Conservation (phyloP, 2,113 vertebrate genomes). For the Phyllopteryx taeniolatus region DNA sequence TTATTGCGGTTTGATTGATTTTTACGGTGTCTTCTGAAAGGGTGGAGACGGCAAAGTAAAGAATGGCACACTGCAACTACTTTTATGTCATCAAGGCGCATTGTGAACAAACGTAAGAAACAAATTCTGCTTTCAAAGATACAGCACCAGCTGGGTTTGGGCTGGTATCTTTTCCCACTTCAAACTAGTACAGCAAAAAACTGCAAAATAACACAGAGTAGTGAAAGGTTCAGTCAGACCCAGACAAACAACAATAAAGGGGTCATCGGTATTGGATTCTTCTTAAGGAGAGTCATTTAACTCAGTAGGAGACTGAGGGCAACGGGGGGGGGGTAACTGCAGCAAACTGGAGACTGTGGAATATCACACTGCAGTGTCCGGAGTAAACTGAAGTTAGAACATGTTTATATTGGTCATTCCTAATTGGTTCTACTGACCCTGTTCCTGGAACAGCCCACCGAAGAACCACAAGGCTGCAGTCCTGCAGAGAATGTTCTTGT, state of each 20-base stretch:
- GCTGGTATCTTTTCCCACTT: neutral
- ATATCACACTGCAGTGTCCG: no score
- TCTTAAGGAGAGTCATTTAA: no score
- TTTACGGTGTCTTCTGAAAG: constrained; percentile 7
- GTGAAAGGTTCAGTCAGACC: neutral
- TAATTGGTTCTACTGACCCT: no score
- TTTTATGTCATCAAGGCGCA: neutral
- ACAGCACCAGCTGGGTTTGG: neutral
- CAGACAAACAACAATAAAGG: neutral
- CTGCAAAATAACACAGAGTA: neutral
- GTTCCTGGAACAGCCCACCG: no score
- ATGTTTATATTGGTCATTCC: no score
- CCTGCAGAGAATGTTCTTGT: no score
- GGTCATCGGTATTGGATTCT: no score
- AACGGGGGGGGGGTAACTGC: no score
- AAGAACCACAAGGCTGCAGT: no score
- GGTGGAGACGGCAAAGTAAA: neutral
- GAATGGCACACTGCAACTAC: neutral
- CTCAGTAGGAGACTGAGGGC: no score
- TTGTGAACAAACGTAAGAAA: neutral
- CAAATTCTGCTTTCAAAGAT: neutral
- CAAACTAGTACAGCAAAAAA: neutral
- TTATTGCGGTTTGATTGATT: constrained; percentile 3
- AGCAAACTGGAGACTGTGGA: no score
- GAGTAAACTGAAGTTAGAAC: no score